Base-by-base conservation (phyloP, 2,888 invertebrate species). In the Chelonus formosanus region DNA sequence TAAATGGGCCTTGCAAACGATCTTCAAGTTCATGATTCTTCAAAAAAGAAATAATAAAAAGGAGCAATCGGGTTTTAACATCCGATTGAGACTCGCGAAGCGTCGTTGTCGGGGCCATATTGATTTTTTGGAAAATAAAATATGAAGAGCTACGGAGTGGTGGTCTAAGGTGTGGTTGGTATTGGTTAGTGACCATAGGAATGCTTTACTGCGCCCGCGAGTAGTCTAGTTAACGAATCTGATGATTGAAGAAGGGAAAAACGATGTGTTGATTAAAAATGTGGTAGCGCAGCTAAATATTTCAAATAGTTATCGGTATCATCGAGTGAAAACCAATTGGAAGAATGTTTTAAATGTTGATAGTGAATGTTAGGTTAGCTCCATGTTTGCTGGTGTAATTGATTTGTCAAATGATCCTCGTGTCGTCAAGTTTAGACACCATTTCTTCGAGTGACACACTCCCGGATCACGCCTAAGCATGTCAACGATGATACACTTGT, bases 111-210 rank as follows among this genome's bases (percentile, higher is more conserved):
- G 44, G 44, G 44, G 57, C 53, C 53, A 61, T 61, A 61, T 61
- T 61, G 61, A 61, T 61, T 61, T 61, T 61, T 61, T 61, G 53
- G n/a, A 61, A 61, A 60, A 52, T 43, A 8, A 60, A 60, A 48
- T 60, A 35, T 20, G 8, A n/a, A 45, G 53, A 43, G 10, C 20
- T 44, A 20, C 43, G 36, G 35, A 53, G 53, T 61, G 44, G 61
- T 53, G 36, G 36, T 53, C 44, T 61, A 61, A 61, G 61, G 61
- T 61, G 61, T 61, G 61, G 61, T 61, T 61, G 61, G 61, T 61
- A 53, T 44, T 61, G 47, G 61, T 61, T 61, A 20, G 32, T 53
- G 40, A 61, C 43, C 53, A 44, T 50, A 44, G 32, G 61, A 61
- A 61, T 61, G 61, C 61, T 53, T 59, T 40, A 40, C 43, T 43